phyloP scores from a whole-genome alignment of 2,888 invertebrate species.

The Slavum lentiscoides region DNA sequence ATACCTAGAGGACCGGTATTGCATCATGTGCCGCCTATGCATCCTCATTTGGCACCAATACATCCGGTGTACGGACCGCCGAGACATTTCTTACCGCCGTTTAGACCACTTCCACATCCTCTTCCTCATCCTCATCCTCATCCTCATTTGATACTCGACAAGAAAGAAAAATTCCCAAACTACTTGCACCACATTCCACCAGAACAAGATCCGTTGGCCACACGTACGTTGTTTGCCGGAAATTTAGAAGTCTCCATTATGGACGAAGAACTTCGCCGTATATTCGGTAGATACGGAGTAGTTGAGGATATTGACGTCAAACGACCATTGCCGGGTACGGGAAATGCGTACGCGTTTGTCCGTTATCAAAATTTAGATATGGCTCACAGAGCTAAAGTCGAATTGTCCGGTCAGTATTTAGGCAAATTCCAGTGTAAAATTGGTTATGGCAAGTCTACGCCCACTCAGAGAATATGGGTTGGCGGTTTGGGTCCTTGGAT shows the following conservation, averaged over 20 bases:
- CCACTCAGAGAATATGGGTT: slow-evolving; percentile 95
- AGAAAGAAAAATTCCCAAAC: slow-evolving; percentile 95
- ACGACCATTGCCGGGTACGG: slow-evolving; percentile 91
- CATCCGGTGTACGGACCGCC: slow-evolving; percentile 70
- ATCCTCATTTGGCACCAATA: slow-evolving; percentile 72
- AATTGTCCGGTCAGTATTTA: slow-evolving; percentile 93
- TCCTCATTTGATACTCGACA: slow-evolving; percentile 68
- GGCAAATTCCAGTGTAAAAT: slow-evolving; percentile 99
- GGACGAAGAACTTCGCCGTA: slow-evolving; percentile 89
- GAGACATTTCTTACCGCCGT: slow-evolving; percentile 72
- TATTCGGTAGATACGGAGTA: slow-evolving; percentile 93
- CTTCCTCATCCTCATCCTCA: slow-evolving; percentile 60
- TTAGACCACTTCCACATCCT: slow-evolving; percentile 69
- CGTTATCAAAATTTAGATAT: slow-evolving; percentile 93
- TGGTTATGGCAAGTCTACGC: slow-evolving; percentile 98
- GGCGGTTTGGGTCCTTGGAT: slow-evolving; percentile 97
- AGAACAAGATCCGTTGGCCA: slow-evolving; percentile 94
- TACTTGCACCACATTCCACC: slow-evolving; percentile 93
- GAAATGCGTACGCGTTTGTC: slow-evolving; percentile 97
- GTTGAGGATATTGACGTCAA: slow-evolving; percentile 99
- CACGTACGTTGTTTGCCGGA: slow-evolving; percentile 95
- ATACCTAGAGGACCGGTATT: slow-evolving; percentile 65
- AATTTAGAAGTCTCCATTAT: slow-evolving; percentile 97
- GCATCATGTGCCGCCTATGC: slow-evolving; percentile 62
- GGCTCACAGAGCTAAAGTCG: slow-evolving; percentile 93